phyloP scores from a whole-genome alignment of 2,888 invertebrate genomes.

The Epinotia demarniana region DNA sequence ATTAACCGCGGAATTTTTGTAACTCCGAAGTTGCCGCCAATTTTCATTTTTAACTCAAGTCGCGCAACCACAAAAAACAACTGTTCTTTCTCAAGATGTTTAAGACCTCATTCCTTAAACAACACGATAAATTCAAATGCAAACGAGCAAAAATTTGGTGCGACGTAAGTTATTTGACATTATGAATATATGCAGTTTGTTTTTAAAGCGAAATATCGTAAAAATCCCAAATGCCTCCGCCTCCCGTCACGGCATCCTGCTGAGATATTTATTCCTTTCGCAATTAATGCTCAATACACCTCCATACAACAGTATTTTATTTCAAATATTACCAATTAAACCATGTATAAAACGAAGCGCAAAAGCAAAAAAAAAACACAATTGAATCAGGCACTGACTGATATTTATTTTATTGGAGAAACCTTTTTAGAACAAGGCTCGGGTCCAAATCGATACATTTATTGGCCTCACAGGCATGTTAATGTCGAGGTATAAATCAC shows the following conservation, averaged over 20 bases:
- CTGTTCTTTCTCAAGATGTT: conserved; percentile 15
- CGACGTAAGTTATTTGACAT: conserved; percentile 40
- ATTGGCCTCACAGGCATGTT: conserved; percentile 72
- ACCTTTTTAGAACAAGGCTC: conserved; percentile 73
- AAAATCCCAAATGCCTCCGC: conserved; percentile 28
- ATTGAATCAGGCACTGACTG: conserved; percentile 53
- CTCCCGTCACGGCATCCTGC: conserved; percentile 50
- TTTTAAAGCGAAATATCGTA: conserved; percentile 41
- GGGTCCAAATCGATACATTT: conserved; percentile 71
- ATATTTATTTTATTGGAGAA: conserved; percentile 67
- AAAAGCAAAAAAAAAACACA: conserved; percentile 25
- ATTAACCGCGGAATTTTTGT: neutral
- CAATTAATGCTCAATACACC: conserved; percentile 52
- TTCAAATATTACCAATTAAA: conserved; percentile 43
- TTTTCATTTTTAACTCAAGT: conserved; percentile 5
- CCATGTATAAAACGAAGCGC: conserved; percentile 40
- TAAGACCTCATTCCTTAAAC: conserved; percentile 37
- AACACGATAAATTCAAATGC: conserved; percentile 36
- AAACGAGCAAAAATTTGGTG: conserved; percentile 37
- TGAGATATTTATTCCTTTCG: conserved; percentile 54
- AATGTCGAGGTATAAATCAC: conserved; percentile 78
- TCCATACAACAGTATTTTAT: conserved; percentile 40
- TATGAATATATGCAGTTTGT: conserved; percentile 42
- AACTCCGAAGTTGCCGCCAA: neutral
- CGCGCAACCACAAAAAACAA: conserved; percentile 3